Evolutionary conservation across 2,888 invertebrate species (phyloP).

Genomic region (Lacanobia wlatinum): DNA sequence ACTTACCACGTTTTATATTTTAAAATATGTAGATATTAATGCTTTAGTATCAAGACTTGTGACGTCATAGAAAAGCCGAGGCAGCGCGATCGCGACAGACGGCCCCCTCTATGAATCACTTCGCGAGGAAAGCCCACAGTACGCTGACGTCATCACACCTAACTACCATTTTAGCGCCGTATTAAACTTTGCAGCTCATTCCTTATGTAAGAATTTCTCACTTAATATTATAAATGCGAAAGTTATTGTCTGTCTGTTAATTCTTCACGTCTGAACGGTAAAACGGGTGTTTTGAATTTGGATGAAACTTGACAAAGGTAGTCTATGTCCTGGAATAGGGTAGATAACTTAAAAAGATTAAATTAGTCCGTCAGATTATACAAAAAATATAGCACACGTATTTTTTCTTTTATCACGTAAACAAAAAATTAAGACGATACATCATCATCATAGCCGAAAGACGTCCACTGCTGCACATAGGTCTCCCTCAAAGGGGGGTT

Average conservation of each 20-base stretch:
- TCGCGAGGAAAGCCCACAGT: constrained; percentile 80
- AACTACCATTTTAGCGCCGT: constrained; percentile 62
- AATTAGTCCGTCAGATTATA: no score
- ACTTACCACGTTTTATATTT: background rate
- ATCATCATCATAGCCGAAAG: no score
- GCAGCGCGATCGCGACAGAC: constrained; percentile 52
- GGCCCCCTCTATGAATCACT: constrained; percentile 76
- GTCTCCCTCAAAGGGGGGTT: no score
- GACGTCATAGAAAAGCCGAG: constrained; percentile 31
- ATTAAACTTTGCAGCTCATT: constrained; percentile 62
- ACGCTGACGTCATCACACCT: constrained; percentile 77
- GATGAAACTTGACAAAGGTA: no score
- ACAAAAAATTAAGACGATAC: no score
- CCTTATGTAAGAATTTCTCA: constrained; percentile 23
- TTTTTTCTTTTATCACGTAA: no score
- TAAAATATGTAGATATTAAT: background rate
- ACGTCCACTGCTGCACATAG: no score
- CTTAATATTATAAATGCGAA: background rate
- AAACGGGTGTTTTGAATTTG: no score
- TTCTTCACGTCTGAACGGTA: background rate
- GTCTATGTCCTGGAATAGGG: no score
- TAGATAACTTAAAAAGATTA: no score
- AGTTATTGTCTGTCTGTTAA: background rate
- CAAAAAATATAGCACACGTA: no score
- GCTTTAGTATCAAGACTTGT: constrained; percentile 17